Evolutionary conservation across 2,888 invertebrate species (phyloP).

Genomic region (Melolontha melolontha): DNA sequence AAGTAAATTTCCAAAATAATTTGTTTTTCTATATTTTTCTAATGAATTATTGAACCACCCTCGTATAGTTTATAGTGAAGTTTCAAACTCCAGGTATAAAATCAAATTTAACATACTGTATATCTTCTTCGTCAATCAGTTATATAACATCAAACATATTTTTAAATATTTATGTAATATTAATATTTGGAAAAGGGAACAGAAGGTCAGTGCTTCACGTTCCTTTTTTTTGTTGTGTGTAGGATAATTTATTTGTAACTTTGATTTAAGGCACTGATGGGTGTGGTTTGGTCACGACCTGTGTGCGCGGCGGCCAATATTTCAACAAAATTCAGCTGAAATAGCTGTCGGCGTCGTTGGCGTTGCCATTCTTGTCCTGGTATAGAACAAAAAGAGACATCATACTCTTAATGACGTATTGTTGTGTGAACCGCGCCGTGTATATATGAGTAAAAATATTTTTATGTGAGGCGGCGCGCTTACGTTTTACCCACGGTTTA

Average conservation of each 20-base stretch:
- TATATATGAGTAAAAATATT: constrained; percentile 29
- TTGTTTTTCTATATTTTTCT: no score
- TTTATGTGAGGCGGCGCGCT: constrained; percentile 11
- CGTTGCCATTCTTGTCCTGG: background rate
- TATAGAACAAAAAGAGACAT: constrained; percentile 28
- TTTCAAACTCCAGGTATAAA: no score
- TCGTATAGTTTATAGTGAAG: no score
- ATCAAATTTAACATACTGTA: no score
- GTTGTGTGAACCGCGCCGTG: constrained; percentile 3
- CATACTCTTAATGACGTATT: constrained; percentile 31
- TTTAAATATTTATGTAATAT: no score
- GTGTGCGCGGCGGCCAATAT: constrained; percentile 25
- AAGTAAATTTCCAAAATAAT: no score
- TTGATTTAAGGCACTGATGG: constrained; percentile 12
- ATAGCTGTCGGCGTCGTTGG: constrained; percentile 25
- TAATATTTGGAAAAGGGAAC: no score
- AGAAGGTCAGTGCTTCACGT: no score
- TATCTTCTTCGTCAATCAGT: no score
- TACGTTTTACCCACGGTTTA: constrained; percentile 27
- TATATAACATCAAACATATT: no score
- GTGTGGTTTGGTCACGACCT: constrained; percentile 29
- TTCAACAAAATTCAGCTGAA: constrained; percentile 32
- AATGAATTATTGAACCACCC: no score
- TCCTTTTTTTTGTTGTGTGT: no score
- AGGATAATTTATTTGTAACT: background rate